Evolutionary conservation across 1,140 invertebrate species (phyloP).

Genomic region (Eriocheir sinensis): DNA sequence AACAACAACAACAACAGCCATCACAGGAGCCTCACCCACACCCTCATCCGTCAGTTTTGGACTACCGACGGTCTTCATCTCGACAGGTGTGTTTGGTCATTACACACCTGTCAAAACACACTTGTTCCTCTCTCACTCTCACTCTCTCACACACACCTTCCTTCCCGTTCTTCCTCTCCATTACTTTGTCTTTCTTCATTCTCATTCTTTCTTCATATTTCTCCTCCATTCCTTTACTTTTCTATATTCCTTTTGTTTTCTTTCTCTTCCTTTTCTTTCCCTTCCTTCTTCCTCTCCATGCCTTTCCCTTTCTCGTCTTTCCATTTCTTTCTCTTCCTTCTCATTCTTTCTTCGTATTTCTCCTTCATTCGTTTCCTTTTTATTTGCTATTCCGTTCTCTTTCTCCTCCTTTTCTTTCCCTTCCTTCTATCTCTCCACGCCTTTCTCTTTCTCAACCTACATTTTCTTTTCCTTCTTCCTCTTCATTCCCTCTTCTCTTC

Average conservation of each 20-base stretch:
- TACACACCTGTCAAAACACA: slow-evolving; percentile 5
- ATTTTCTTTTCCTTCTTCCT: not conserved
- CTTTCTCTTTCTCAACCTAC: not conserved
- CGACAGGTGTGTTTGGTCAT: slow-evolving; percentile 54
- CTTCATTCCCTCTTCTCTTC: not conserved
- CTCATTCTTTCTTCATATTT: too few species aligned
- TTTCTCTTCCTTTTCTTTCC: too few species aligned
- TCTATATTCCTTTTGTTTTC: too few species aligned
- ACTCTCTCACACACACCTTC: not conserved
- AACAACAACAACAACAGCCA: slow-evolving; percentile 26
- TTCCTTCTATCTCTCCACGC: not conserved
- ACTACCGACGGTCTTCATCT: slow-evolving; percentile 55
- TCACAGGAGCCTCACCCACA: slow-evolving; percentile 31
- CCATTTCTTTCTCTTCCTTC: not conserved
- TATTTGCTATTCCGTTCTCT: not conserved
- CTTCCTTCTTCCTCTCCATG: not conserved
- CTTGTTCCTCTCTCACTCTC: not conserved
- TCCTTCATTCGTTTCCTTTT: not conserved
- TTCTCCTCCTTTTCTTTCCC: not conserved
- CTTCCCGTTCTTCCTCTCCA: not conserved
- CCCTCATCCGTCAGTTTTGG: slow-evolving; percentile 55
- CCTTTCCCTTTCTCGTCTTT: not conserved
- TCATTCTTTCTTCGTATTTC: not conserved
- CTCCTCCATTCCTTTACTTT: not conserved
- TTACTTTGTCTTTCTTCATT: not conserved